Evolutionary conservation across 2,888 invertebrate genomes (phyloP).

Genomic region (Lissocephala sabroskyi): DNA sequence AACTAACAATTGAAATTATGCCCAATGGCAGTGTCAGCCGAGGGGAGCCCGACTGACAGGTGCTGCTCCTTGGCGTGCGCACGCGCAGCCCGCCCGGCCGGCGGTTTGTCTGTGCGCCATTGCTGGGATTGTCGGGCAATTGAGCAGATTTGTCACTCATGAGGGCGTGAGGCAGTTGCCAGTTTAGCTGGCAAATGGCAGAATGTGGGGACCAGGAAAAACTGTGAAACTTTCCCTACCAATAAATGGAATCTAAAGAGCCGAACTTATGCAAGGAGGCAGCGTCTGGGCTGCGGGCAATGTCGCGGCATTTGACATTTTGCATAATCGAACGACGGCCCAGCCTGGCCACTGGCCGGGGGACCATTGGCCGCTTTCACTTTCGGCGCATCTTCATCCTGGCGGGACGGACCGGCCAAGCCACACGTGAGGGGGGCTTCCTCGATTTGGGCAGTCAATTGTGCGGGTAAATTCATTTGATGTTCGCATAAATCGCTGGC

Average conservation of each 20-base stretch:
- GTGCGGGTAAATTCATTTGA: conserved; percentile 38
- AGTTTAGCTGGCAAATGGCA: too few relatives aligned
- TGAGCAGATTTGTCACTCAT: conserved; percentile 22
- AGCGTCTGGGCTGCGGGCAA: conserved; percentile 7
- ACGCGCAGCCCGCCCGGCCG: conserved; percentile 13
- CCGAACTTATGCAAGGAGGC: conserved; percentile 14
- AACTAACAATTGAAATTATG: conserved; percentile 30
- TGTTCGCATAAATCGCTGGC: too few relatives aligned
- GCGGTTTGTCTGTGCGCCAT: neutral
- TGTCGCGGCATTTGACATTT: conserved; percentile 44
- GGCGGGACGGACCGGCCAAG: conserved; percentile 1
- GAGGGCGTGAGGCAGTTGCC: neutral
- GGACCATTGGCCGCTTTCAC: conserved; percentile 31
- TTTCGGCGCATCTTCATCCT: conserved; percentile 37
- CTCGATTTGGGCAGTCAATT: conserved; percentile 8
- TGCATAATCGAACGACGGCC: conserved; percentile 26
- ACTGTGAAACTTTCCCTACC: neutral
- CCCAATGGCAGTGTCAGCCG: conserved; percentile 4
- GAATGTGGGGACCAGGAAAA: too few relatives aligned
- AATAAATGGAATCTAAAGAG: conserved; percentile 5
- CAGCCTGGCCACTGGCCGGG: conserved; percentile 2
- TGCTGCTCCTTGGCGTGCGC: neutral
- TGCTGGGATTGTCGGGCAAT: conserved; percentile 6
- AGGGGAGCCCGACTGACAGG: too few relatives aligned
- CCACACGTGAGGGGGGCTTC: too few relatives aligned